These are phyloP conservation scores for Alsophila aescularia DNA, from an alignment of 2,888 invertebrate species.

Conservation along the genomic window DNA sequence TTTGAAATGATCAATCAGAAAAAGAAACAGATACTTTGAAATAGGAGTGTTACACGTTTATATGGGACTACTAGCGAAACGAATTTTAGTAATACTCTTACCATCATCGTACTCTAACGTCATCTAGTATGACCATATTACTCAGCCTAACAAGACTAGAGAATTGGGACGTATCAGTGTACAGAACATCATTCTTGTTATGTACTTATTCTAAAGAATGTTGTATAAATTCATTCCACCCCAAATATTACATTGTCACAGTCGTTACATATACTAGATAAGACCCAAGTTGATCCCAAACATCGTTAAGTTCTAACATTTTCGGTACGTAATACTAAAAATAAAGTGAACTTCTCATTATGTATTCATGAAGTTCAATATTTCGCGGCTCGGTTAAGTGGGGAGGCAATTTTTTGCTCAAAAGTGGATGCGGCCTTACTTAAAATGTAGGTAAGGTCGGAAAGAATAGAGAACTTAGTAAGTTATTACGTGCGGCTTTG, in stretches of 20 bases:
- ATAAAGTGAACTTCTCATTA: slow-evolving; percentile 38
- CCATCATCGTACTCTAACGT: no score
- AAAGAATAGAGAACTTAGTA: slow-evolving; percentile 9
- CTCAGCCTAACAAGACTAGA: no score
- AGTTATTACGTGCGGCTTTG: slow-evolving; percentile 1
- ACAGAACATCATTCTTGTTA: no score
- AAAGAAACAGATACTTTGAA: no score
- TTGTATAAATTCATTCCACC: no score
- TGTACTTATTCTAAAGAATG: no score
- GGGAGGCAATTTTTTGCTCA: slow-evolving; percentile 31
- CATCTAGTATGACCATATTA: no score
- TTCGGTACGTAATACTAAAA: slow-evolving; percentile 12
- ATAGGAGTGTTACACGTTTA: no score
- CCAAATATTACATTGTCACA: neutral
- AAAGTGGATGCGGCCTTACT: slow-evolving; percentile 16
- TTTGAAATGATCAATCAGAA: no score
- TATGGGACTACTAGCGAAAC: no score
- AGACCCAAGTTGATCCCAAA: slow-evolving; percentile 9
- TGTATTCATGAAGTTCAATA: slow-evolving; percentile 50
- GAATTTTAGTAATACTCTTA: no score
- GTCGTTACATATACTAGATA: neutral
- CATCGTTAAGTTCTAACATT: slow-evolving; percentile 6
- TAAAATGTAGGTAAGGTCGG: slow-evolving; percentile 15
- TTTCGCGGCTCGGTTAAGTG: slow-evolving; percentile 44
- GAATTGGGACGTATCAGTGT: no score